phyloP scores from a whole-genome alignment of 2,888 invertebrate species.

The Megalurothrips usitatus region DNA sequence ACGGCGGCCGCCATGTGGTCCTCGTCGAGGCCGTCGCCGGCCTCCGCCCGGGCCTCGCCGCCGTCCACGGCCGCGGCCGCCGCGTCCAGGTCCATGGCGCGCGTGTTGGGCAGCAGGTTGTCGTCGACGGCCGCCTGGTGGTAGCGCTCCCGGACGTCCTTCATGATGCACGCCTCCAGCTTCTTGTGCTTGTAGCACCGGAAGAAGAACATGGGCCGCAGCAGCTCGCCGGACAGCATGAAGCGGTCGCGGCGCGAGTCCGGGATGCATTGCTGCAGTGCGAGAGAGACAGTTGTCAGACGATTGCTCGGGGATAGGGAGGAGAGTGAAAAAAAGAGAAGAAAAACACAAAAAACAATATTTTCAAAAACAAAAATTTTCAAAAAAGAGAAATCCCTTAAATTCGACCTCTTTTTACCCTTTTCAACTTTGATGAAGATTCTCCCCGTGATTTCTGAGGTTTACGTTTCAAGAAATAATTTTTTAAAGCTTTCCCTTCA shows the following conservation, averaged over 20 bases:
- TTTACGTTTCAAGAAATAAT: too few species aligned
- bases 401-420: not conserved
- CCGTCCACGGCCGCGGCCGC: too few species aligned
- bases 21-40: constrained; percentile 46
- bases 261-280: constrained; percentile 61
- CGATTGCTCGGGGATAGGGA: too few species aligned
- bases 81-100: constrained; percentile 45
- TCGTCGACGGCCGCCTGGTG: constrained; percentile 50
- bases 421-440: not conserved
- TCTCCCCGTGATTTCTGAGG: constrained; percentile 36
- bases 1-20: constrained; percentile 58
- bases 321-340: too few species aligned
- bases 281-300: not conserved
- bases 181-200: constrained; percentile 71
- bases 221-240: constrained; percentile 59
- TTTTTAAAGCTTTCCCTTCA: too few species aligned
- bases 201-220: constrained; percentile 68
- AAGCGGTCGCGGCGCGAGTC: constrained; percentile 60
- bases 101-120: constrained; percentile 51
- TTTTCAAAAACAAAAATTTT: too few species aligned
- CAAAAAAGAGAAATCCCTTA: too few species aligned
- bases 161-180: constrained; percentile 66
- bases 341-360: too few species aligned
- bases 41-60: constrained; percentile 51
- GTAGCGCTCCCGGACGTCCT: constrained; percentile 62